Evolutionary conservation across 1,140 invertebrate species (phyloP), one percentile per base, ranked within the genome.

Genomic region (Drosophila ambigua): DNA sequence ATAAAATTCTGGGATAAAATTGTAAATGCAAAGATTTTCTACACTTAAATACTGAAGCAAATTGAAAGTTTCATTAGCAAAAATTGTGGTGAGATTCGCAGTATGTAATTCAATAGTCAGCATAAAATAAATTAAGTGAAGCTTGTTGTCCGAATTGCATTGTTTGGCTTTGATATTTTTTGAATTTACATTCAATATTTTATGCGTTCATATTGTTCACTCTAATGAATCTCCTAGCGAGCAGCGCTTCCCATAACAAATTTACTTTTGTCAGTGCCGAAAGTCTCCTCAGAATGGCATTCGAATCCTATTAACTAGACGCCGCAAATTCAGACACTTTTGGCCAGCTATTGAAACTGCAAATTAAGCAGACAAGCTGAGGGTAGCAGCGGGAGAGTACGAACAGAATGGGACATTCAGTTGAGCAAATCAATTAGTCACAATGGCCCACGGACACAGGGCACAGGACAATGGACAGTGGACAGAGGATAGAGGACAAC

Each of bases 401-500:
- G 20, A 20, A 20, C 20, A 20, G 20, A 20, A 52, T 49, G 63
- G 61, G 53, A 61, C 72, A 72, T 79, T 83, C 76, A 61, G 76
- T 57, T 54, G 59, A 64, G 77, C 77, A 78, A 85, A 85, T 87
- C 82, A 87, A 87, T 87, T 87, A 87, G 82, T 87, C 75, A 88
- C 82, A 69, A 88, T 78, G 66, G 72, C 65, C 82, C 65, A 52
- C 62, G 77, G 73, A 79, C 63, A 61, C 65, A 64, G 69, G 50
- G 43, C 54, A 66, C 65, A 64, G 69, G 50, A 50, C 54, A 66
- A 50, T 43, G 50, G 43, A 41, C 26, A 16, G 39, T 41, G 41
- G 52, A 52, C 35, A 67, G 31, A 53, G 58, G 58, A 76, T 58
- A 65, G 51, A 44, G n/a, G 31, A 28, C 43, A 58, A 20, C 28